A percentile compares a stretch with the other conserved stretches of the same genome.
These are phyloP conservation scores for Teleopsis dalmanni DNA, from an alignment of 1,140 invertebrate species.

Conservation along the genomic window DNA sequence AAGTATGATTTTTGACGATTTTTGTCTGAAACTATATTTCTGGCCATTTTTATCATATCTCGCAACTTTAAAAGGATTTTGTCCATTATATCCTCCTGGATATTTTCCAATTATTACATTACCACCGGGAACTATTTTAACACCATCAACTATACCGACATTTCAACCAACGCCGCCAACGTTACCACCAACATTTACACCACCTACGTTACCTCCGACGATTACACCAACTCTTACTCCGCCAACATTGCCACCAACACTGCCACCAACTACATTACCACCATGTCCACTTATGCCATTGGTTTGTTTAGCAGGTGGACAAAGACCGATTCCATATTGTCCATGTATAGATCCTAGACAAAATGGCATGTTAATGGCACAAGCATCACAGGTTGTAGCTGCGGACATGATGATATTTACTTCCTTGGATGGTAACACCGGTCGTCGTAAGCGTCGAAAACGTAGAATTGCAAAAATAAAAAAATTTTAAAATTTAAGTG, in stretches of 20 bases:
- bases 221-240: slow-evolving; percentile 15
- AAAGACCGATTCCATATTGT: slow-evolving; percentile 28
- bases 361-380: slow-evolving; percentile 8
- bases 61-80: slow-evolving; percentile 37
- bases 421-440: slow-evolving; percentile 13
- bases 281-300: slow-evolving; percentile 30
- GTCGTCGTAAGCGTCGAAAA: slow-evolving; percentile 16
- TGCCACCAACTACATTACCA: slow-evolving; percentile 13
- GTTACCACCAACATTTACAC: slow-evolving; percentile 16
- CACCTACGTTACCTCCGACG: slow-evolving; percentile 7
- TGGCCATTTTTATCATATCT: slow-evolving; percentile 39
- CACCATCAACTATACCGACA: slow-evolving; percentile 9
- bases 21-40: slow-evolving; percentile 38
- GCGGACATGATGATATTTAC: slow-evolving; percentile 33
- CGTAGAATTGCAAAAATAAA: background rate
- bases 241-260: slow-evolving; percentile 12
- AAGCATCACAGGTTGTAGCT: background rate
- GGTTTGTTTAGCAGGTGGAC: slow-evolving; percentile 28
- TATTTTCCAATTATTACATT: slow-evolving; percentile 32
- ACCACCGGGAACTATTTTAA: slow-evolving; percentile 15
- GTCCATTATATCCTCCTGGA: slow-evolving; percentile 33
- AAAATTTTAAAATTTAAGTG: background rate
- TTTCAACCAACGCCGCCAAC: slow-evolving; percentile 17
- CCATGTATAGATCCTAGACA: slow-evolving; percentile 39
- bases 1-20: slow-evolving; percentile 30